These are phyloP conservation scores for Cairina moschata DNA, from an alignment of 2,113 vertebrate genomes.

Conservation along the genomic window DNA sequence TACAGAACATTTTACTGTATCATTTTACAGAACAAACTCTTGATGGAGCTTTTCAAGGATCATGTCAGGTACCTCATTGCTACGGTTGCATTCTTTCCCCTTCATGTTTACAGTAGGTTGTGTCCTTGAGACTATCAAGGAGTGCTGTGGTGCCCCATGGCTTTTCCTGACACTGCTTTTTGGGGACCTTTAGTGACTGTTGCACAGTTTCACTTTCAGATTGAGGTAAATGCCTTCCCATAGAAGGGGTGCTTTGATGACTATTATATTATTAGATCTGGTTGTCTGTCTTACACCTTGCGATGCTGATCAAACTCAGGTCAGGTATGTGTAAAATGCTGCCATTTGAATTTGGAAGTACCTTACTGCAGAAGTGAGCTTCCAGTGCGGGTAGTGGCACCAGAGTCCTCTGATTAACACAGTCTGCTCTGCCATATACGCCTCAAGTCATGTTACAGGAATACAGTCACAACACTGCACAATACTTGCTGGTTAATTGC, in stretches of 20 bases:
- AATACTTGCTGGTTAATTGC: background rate
- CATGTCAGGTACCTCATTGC: background rate
- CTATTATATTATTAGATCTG: background rate
- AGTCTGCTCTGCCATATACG: background rate
- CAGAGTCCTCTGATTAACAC: background rate
- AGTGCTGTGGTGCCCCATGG: background rate
- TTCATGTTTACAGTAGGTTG: background rate
- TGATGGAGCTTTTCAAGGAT: background rate
- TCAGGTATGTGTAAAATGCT: background rate
- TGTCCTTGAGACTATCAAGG: background rate
- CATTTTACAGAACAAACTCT: background rate
- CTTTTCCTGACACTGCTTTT: background rate
- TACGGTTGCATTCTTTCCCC: background rate
- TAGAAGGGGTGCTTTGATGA: background rate
- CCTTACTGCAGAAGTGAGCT: background rate
- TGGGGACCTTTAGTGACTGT: background rate
- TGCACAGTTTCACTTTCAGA: background rate
- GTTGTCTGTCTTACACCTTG: background rate
- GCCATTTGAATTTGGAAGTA: background rate
- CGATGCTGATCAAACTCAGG: background rate
- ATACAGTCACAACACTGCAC: background rate
- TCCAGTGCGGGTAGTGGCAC: background rate
- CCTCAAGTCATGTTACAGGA: background rate
- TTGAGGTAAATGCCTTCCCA: background rate
- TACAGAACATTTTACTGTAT: background rate